Evolutionary conservation across 2,113 vertebrate species (phyloP).

Genomic region (Mus spicilegus): DNA sequence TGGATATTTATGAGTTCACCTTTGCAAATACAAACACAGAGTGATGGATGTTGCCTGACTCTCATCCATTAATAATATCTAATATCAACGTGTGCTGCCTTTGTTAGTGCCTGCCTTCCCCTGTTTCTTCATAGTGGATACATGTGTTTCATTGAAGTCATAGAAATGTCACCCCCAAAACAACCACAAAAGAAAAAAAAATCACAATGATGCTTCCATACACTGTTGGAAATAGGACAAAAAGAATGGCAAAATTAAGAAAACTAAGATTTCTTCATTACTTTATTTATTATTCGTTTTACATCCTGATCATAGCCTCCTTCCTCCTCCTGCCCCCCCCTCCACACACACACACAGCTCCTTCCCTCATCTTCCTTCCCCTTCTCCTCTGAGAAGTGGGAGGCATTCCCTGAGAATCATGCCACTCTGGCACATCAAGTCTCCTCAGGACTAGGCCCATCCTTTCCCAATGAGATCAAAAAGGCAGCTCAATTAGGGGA

Average conservation of each 20-base stretch:
- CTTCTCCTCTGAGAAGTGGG: no score
- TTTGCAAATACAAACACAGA: conserved; percentile 55
- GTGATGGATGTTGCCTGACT: conserved; percentile 50
- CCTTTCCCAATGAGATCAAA: no score
- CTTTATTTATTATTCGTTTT: no score
- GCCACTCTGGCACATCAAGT: no score
- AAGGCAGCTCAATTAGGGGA: no score
- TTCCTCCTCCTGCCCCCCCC: no score
- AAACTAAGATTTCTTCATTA: background rate
- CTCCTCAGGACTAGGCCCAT: no score
- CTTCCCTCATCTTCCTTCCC: no score
- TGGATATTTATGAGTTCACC: conserved; percentile 64
- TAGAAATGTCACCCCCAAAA: conserved; percentile 33
- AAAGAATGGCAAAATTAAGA: background rate
- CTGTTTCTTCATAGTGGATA: background rate
- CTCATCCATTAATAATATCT: conserved; percentile 40
- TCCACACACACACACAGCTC: no score
- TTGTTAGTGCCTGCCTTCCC: background rate
- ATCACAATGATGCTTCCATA: conserved; percentile 9
- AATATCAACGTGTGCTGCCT: background rate
- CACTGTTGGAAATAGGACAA: background rate
- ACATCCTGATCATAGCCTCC: no score
- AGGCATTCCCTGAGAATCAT: no score
- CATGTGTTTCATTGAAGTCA: conserved; percentile 49
- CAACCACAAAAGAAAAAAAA: conserved; percentile 27